Percentiles rank a stretch among this genome's conserved stretches.
phyloP scores from a whole-genome alignment of 2,888 invertebrate species.

The Cephus pygmeus region DNA sequence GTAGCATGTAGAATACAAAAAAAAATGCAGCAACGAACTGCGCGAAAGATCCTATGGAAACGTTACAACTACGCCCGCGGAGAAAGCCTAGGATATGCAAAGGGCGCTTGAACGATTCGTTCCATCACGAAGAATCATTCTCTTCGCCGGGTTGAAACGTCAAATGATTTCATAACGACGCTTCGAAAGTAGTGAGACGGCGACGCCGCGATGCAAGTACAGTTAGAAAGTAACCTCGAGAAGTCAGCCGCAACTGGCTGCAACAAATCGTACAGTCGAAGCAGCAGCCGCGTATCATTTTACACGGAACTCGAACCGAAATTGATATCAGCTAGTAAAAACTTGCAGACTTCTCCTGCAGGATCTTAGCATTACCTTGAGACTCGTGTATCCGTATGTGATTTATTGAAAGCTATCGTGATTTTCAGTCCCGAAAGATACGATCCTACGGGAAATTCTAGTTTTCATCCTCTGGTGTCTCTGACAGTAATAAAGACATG shows the following conservation, averaged over 20 bases:
- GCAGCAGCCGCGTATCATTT: neutral
- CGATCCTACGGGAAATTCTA: neutral
- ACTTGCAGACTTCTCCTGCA: neutral
- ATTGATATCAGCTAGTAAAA: neutral
- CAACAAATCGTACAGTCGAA: neutral
- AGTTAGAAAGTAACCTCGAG: constrained; percentile 33
- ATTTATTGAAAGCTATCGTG: neutral
- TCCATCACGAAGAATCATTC: neutral
- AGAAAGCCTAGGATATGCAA: neutral
- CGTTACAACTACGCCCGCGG: neutral
- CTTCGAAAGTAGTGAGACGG: neutral
- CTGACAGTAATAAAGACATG: neutral
- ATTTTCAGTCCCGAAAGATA: neutral
- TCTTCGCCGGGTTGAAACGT: neutral
- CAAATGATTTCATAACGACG: constrained; percentile 1
- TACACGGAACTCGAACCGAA: neutral
- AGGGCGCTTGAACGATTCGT: neutral
- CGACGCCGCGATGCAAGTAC: constrained; percentile 12
- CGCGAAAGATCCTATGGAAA: neutral
- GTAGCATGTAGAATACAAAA: neutral
- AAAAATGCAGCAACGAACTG: neutral
- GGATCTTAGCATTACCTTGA: neutral
- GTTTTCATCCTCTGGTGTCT: neutral
- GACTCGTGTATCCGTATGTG: neutral
- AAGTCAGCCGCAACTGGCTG: neutral